phyloP scores from a whole-genome alignment of 2,888 invertebrate genomes.

The Iselma pallidipennis region DNA sequence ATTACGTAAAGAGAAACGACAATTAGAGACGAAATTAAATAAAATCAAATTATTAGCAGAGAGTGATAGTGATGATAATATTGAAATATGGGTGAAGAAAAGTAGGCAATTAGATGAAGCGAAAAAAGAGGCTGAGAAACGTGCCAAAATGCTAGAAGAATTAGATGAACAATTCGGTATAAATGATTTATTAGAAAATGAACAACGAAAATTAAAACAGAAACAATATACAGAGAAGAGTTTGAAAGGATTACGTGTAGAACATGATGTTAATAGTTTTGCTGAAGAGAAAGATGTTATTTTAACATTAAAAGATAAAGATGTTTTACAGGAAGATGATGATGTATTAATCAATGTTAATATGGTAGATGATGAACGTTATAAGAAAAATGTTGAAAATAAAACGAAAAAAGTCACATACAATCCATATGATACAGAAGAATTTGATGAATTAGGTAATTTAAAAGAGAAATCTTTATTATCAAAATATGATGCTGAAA shows the following conservation, averaged over 20 bases:
- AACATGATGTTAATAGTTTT: constrained; percentile 73
- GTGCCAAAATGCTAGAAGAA: constrained; percentile 91
- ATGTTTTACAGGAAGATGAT: constrained; percentile 78
- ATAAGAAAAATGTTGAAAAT: constrained; percentile 81
- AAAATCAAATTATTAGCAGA: constrained; percentile 68
- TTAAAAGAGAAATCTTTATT: constrained; percentile 71
- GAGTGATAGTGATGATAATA: constrained; percentile 75
- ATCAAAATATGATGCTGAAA: constrained; percentile 94
- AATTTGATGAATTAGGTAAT: constrained; percentile 70
- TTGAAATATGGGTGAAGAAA: constrained; percentile 82
- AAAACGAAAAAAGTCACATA: constrained; percentile 86
- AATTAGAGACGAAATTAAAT: constrained; percentile 69
- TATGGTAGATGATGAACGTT: constrained; percentile 81
- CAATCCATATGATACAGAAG: constrained; percentile 82
- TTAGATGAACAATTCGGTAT: constrained; percentile 95
- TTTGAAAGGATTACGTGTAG: constrained; percentile 81
- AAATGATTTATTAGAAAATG: constrained; percentile 80
- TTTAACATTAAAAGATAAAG: constrained; percentile 92
- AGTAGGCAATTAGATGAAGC: constrained; percentile 76
- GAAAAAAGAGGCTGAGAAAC: constrained; percentile 81
- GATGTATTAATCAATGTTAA: constrained; percentile 94
- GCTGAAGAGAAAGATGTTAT: constrained; percentile 84
- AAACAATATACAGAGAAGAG: constrained; percentile 71
- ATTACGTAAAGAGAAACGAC: constrained; percentile 77
- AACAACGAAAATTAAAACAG: constrained; percentile 63